Conservation (phyloP, 2,797 vertebrate genomes). For the Chelon auratus region DNA sequence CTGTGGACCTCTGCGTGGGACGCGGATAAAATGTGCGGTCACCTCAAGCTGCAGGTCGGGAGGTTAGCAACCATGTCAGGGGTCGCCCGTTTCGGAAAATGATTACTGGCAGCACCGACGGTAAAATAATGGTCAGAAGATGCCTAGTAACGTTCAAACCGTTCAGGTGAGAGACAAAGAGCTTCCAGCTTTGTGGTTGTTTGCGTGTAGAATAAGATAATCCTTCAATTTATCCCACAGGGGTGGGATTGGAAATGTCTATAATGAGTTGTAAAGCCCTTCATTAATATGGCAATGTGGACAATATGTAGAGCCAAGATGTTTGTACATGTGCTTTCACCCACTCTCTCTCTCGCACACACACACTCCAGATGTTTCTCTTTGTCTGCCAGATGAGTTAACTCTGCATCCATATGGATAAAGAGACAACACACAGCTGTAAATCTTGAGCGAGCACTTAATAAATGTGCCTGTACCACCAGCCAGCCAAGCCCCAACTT, state of each 20-base stretch:
- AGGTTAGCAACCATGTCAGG: constrained; percentile 67
- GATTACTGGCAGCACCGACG: constrained; percentile 88
- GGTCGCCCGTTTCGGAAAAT: constrained; percentile 78
- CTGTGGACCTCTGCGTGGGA: constrained; percentile 37
- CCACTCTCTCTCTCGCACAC: background rate
- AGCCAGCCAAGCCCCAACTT: constrained; percentile 45
- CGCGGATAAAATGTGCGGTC: constrained; percentile 51
- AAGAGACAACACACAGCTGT: constrained; percentile 11
- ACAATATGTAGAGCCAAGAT: background rate
- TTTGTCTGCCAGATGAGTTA: constrained; percentile 22
- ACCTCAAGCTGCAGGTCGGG: constrained; percentile 55
- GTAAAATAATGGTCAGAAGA: constrained; percentile 95
- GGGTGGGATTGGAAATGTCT: too few relatives aligned
- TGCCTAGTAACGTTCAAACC: constrained; percentile 95
- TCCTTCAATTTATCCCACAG: too few relatives aligned
- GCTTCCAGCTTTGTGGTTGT: background rate
- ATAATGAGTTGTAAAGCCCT: constrained; percentile 10
- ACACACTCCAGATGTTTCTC: constrained; percentile 39
- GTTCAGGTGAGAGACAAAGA: constrained; percentile 89
- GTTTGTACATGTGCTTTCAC: background rate
- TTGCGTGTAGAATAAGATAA: background rate
- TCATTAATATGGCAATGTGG: background rate
- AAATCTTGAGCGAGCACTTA: constrained; percentile 4
- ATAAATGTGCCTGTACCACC: constrained; percentile 20
- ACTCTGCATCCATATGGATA: constrained; percentile 30